Evolutionary conservation across 1,140 invertebrate genomes (phyloP), one percentile per base, ranked within the genome.

Genomic region (Helicoverpa armigera): DNA sequence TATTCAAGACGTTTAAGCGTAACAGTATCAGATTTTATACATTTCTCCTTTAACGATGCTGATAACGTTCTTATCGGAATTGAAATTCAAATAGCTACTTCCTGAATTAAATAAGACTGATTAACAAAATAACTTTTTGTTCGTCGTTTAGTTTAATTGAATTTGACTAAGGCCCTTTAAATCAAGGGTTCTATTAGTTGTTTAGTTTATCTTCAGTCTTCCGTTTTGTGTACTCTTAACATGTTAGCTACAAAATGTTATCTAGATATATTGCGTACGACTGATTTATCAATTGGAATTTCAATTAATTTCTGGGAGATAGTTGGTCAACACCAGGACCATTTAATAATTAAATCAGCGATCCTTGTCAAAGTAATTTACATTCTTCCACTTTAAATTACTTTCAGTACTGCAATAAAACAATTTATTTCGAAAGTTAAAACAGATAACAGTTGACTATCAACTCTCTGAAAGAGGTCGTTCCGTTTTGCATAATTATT

Each of bases 361-460:
- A 82, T 75, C 58, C n/a, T 80, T 79, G 72, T 79, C 77, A 23
- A 35, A 58, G 35, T 48, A 82, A 82, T 80, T 73, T 79, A 79
- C 61, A 54, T 74, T 60, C 14, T 31, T 82, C 58, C 51, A 14
- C 75, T 70, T 29, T 56, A 77, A 78, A 63, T 58, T 43, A 18
- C 29, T 16, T 67, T 29, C 14, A 53, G 70, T 35, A 54, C 48
- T 53, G 61, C 16, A 79, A 82, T 83, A 79, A 85, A 84, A 82
- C 63, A 82, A 83, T 83, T 83, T 86, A 85, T 74, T 80, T 65
- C 70, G 3, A 80, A 87, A 87, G 74, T 84, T 86, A 50, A 74
- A 82, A 69, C 70, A 78, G 82, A 85, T 87, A 85, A 77, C 74
- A 85, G 65, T 81, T 80, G 80, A 75, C 79, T 85, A 79, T 83